phyloP scores from a whole-genome alignment of 2,797 vertebrate species.

The Iguana delicatissima region DNA sequence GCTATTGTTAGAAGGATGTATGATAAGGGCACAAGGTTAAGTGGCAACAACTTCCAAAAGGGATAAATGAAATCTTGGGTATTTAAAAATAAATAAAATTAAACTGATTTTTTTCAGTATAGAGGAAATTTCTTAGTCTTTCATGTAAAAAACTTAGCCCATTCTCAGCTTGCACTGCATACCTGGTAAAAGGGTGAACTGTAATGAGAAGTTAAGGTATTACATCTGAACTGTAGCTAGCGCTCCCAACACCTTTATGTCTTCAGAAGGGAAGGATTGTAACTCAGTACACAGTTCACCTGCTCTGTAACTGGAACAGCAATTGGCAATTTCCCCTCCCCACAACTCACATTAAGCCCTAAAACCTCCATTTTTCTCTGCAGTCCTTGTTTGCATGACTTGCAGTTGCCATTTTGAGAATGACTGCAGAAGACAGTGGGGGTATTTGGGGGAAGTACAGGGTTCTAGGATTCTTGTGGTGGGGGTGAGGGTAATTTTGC shows the following conservation, averaged over 20 bases:
- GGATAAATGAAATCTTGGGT: constrained; percentile 51
- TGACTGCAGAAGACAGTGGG: too few species aligned
- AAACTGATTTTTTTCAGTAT: constrained; percentile 24
- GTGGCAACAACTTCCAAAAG: constrained; percentile 45
- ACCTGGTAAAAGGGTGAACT: constrained; percentile 35
- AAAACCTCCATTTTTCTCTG: too few species aligned
- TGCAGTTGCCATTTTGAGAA: too few species aligned
- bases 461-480: too few species aligned
- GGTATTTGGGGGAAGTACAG: too few species aligned
- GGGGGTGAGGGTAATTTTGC: too few species aligned
- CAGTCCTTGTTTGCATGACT: too few species aligned
- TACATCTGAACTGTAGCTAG: not conserved
- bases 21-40: constrained; percentile 49
- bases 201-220: constrained; percentile 21
- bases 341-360: too few species aligned
- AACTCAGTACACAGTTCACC: too few species aligned
- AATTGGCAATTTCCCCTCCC: too few species aligned
- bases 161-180: constrained; percentile 11
- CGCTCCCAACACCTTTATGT: not conserved
- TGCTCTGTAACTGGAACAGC: too few species aligned
- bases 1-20: constrained; percentile 30
- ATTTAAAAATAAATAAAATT: not conserved
- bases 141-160: constrained; percentile 42
- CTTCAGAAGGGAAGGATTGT: not conserved
- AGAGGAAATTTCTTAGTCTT: constrained; percentile 41